Percentiles rank a stretch among this genome's conserved stretches.
Evolutionary conservation across 2,797 vertebrate species (phyloP).

Genomic region (Poliocrania exsul): DNA sequence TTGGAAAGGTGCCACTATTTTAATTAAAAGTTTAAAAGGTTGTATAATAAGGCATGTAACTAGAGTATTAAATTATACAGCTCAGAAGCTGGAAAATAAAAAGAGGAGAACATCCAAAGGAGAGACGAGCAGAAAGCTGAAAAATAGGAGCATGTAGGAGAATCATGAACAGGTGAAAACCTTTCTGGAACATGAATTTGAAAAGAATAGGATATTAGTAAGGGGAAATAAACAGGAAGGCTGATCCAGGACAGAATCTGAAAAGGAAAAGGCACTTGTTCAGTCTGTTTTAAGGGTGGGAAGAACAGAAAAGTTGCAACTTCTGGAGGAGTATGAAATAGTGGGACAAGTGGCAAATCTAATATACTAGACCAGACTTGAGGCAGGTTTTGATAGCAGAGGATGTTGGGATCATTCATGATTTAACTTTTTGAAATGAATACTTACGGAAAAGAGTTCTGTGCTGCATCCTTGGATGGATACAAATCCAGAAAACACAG

Average conservation of each 20-base stretch:
- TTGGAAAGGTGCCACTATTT: slow-evolving; percentile 28
- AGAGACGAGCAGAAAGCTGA: background rate
- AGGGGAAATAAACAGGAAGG: background rate
- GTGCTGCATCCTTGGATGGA: background rate
- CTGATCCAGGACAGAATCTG: background rate
- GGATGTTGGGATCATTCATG: background rate
- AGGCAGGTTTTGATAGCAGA: background rate
- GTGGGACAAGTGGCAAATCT: background rate
- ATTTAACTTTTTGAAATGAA: background rate
- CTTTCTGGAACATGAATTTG: background rate
- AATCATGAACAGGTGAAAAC: background rate
- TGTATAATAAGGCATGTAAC: background rate
- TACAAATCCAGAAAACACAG: background rate
- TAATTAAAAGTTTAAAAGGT: slow-evolving; percentile 5
- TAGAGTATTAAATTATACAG: background rate
- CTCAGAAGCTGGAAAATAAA: background rate
- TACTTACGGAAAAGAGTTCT: background rate
- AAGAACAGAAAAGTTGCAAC: background rate
- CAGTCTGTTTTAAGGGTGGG: background rate
- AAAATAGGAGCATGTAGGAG: background rate
- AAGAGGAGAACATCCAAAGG: background rate
- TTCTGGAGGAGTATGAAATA: background rate
- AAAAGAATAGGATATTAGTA: background rate
- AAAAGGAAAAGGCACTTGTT: background rate
- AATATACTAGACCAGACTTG: background rate